Base-by-base conservation (phyloP, 1,140 invertebrate genomes). In the Diachasma alloeum region DNA sequence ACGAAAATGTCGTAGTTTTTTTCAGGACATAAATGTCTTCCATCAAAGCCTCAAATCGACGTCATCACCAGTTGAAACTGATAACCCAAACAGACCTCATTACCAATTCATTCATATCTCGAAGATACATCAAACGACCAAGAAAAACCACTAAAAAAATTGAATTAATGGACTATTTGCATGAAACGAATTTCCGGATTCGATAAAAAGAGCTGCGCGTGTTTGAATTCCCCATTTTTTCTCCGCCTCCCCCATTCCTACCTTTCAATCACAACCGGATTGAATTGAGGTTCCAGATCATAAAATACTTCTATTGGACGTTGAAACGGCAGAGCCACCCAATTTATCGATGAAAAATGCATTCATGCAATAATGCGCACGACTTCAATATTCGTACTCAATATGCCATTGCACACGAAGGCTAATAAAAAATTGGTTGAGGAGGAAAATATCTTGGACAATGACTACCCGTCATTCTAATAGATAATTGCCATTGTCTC, bases 211-310 rank as follows among this genome's bases (percentile, higher is more conserved):
- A 48, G 46, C 46, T 48, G 46, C 56, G 56, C 48, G 46, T 59
- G 56, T 66, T 73, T 73, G 72, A 73, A 24, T 59, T 59, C n/a
- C 19, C 46, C 48, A 15, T 26, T 53, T 63, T 63, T 59, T 73
- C 37, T 72, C 36, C 36, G 1, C 48, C 24, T 11, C 19, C 5
- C 26, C 53, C 36, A 53, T 56, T 26, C 6, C 39, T 59, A 15
- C 11, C 46, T n/a, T 48, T 48, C 46, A 48, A 48, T 48, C 46
- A 48, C 46, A 70, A 37, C 44, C 39, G 24, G 48, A 72, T 72
- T 53, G 69, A 72, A 72, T 72, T 72, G 69, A 72, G 46, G 44
- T 72, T 72, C 39, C 69, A n/a, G 44, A 63, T 74, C 72, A 74
- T 74, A 67, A 74, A 74, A 44, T 66, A 66, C 36, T 74, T 67